A percentile compares a stretch with the other conserved stretches of the same genome.
Conservation (phyloP, 2,113 vertebrate species). For the Hippolais icterina region DNA sequence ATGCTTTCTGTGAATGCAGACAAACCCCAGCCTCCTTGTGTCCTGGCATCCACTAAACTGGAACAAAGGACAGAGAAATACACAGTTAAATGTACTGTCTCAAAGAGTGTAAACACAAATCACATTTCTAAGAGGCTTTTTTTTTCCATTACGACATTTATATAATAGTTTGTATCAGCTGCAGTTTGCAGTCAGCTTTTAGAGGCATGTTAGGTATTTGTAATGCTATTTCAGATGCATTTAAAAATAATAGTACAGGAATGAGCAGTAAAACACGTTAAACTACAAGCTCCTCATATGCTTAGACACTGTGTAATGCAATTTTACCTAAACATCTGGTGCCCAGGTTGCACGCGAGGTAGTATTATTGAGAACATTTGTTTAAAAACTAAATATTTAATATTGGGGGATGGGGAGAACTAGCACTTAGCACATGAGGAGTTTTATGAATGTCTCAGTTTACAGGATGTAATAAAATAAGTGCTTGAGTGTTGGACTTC, state of each 20-base stretch:
- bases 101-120: constrained; percentile 36
- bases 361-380: constrained; percentile 73
- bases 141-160: not conserved
- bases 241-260: constrained; percentile 62
- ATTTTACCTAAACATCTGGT: constrained; percentile 76
- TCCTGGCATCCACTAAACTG: not conserved
- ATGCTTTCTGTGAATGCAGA: not conserved
- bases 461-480: constrained; percentile 73
- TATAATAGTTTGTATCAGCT: constrained; percentile 54
- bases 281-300: constrained; percentile 58
- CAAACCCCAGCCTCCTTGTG: not conserved
- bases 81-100: not conserved
- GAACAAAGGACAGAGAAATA: not conserved
- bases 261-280: constrained; percentile 65
- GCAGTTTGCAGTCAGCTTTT: constrained; percentile 57
- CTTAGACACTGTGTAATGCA: constrained; percentile 49
- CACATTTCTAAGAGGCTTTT: constrained; percentile 7
- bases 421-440: constrained; percentile 58
- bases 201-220: constrained; percentile 70
- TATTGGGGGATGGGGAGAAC: constrained; percentile 54
- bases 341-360: constrained; percentile 66
- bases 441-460: constrained; percentile 71
- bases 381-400: constrained; percentile 70
- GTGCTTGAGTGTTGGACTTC: constrained; percentile 60
- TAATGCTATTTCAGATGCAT: constrained; percentile 59